phyloP scores from a whole-genome alignment of 1,140 invertebrate genomes.

The Brachionus asplanchnoidis region DNA sequence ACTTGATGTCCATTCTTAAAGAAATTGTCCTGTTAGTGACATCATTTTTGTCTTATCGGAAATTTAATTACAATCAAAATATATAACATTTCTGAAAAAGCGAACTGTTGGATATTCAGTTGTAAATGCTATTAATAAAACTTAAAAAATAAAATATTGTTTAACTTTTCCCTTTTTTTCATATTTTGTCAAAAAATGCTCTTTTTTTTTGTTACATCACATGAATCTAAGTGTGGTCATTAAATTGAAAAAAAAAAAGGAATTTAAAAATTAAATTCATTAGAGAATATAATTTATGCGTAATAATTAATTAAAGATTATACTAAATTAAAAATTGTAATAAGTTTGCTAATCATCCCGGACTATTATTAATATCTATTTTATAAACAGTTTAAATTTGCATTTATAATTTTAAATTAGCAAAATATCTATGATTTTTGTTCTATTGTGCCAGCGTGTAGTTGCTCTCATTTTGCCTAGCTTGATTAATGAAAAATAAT shows the following conservation, averaged over 20 bases:
- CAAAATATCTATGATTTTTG: background rate
- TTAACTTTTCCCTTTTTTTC: too few species aligned
- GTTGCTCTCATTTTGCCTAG: background rate
- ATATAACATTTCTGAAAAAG: too few species aligned
- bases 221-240: background rate
- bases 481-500: constrained; percentile 9
- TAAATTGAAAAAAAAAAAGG: background rate
- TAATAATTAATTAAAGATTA: background rate
- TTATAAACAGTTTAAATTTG: constrained; percentile 7
- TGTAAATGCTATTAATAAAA: too few species aligned
- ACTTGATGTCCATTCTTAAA: too few species aligned
- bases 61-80: too few species aligned
- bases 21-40: too few species aligned
- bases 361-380: background rate
- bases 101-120: too few species aligned
- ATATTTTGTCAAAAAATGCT: too few species aligned
- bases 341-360: background rate
- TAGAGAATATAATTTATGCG: background rate
- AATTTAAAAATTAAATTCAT: background rate
- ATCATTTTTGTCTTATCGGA: too few species aligned
- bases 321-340: background rate
- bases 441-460: background rate
- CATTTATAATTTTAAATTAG: constrained; percentile 19
- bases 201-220: too few species aligned
- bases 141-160: too few species aligned